Evolutionary conservation across 1,140 invertebrate species (phyloP).

Genomic region (Achroia grisella): DNA sequence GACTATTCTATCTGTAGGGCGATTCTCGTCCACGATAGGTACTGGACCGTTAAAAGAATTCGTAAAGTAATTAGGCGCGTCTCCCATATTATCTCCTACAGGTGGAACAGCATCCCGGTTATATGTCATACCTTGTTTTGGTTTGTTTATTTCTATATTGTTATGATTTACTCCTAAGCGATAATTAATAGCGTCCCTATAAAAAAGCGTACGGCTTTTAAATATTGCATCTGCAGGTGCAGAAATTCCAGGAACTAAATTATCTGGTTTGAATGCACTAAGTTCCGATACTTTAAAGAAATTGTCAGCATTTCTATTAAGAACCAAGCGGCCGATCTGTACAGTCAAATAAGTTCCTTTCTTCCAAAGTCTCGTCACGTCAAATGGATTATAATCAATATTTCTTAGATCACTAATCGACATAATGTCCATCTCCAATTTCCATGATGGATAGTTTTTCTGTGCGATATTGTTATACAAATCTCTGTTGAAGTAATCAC

Average conservation of each 20-base stretch:
- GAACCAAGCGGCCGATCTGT: constrained; percentile 85
- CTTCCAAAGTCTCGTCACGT: constrained; percentile 79
- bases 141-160: constrained; percentile 90
- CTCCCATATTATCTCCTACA: constrained; percentile 77
- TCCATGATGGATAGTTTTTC: constrained; percentile 70
- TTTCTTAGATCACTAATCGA: constrained; percentile 58
- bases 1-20: not conserved
- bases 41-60: constrained; percentile 91
- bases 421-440: constrained; percentile 73
- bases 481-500: constrained; percentile 81
- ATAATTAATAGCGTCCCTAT: constrained; percentile 89
- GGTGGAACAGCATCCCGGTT: constrained; percentile 87
- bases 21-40: constrained; percentile 29
- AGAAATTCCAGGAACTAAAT: constrained; percentile 88
- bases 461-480: constrained; percentile 82
- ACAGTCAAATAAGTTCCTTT: constrained; percentile 10
- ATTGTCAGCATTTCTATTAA: constrained; percentile 86
- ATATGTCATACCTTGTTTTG: constrained; percentile 75
- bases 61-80: constrained; percentile 94
- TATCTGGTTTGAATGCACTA: constrained; percentile 86
- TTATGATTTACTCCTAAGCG: constrained; percentile 88
- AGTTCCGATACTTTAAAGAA: constrained; percentile 91
- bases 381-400: constrained; percentile 75
- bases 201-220: constrained; percentile 88
- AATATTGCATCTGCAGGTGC: constrained; percentile 90